Evolutionary conservation across 1,140 invertebrate genomes (phyloP), one percentile per base, ranked within the genome.

Genomic region (Helicoverpa zea): DNA sequence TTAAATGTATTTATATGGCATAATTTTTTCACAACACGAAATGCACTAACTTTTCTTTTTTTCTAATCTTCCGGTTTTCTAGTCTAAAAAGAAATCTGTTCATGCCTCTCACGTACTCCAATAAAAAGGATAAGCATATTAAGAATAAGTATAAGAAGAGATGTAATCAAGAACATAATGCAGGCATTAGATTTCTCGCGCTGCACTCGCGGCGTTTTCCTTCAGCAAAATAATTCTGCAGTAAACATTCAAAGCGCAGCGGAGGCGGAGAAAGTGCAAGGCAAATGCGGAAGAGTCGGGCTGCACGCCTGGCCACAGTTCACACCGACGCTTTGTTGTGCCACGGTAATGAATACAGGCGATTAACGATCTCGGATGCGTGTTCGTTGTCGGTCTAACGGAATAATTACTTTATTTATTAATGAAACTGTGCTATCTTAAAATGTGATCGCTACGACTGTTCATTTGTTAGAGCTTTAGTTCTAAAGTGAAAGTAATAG

Each of bases 231-330:
- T 81, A 85, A 85, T 83, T 81, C 72, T 80, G 80, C 74, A 80
- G 80, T 63, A 63, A 81, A 64, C 72, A 83, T 82, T 77, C 79
- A 78, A 68, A 85, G 82, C 84, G 84, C 80, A 86, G 77, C 79
- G 79, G 83, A 83, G 78, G 79, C 52, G 77, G 86, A 82, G 86
- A 88, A 88, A 88, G 86, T 88, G 86, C 81, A 82, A 81, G 51
- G 66, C 77, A 74, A 84, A 87, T 70, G 85, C 86, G 86, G 86
- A 86, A 88, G 84, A 82, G 47, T 79, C 79, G 75, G 68, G 76
- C 79, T 79, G 80, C 80, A 79, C 76, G 79, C 47, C 23, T 73
- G 74, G 73, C 52, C 72, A 16, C 66, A 16, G 70, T 76, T 75
- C 66, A 79, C 66, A 81, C 63, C 47, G 52, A 72, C 47, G 23